phyloP scores from a whole-genome alignment of 2,888 invertebrate species.

The Lamellibrachia columna region DNA sequence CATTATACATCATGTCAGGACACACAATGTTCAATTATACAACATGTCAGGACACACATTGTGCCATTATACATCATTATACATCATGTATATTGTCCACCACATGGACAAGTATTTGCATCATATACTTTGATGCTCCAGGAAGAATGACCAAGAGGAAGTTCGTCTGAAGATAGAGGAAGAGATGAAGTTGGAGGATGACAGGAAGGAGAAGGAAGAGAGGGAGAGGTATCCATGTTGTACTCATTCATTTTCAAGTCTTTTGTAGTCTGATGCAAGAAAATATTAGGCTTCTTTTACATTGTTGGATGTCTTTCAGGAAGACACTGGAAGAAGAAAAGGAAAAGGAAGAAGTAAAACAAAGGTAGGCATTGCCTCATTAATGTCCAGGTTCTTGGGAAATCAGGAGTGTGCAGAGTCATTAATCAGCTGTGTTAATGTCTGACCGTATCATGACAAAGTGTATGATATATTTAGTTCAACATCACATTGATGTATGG shows the following conservation, averaged over 20 bases:
- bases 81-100: background rate
- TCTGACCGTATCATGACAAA: too few species aligned
- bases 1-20: too few species aligned
- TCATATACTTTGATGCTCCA: conserved; percentile 32
- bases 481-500: too few species aligned
- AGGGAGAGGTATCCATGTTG: background rate
- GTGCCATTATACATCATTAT: too few species aligned
- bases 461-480: too few species aligned
- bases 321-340: background rate
- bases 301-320: background rate
- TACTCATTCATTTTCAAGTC: too few species aligned
- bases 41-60: too few species aligned
- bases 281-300: background rate
- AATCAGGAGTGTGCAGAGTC: too few species aligned
- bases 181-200: conserved; percentile 17
- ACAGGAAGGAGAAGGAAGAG: background rate
- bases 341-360: background rate
- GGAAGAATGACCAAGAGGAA: conserved; percentile 53
- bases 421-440: too few species aligned
- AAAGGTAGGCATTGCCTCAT: background rate
- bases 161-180: conserved; percentile 50
- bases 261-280: background rate
- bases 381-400: too few species aligned
- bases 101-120: background rate
- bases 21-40: too few species aligned